Conservation (phyloP, 2,888 invertebrate genomes). For the Zaprionus obscuricornis region DNA sequence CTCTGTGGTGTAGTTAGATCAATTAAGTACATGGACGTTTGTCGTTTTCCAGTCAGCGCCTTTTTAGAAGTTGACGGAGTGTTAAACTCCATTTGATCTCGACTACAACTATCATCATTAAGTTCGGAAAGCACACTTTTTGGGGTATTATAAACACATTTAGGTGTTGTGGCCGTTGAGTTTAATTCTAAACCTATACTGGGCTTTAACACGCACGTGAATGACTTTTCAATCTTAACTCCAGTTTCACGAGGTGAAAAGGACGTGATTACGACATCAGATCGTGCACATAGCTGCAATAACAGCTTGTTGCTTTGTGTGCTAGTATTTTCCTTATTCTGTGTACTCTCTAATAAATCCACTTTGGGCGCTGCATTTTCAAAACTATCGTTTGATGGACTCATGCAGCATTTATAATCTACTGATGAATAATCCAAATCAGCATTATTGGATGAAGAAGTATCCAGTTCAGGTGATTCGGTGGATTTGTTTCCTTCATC, state of each 20-base stretch:
- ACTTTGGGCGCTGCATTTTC: constrained; percentile 65
- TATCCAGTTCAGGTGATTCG: constrained; percentile 52
- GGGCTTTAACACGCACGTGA: constrained; percentile 66
- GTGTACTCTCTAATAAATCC: constrained; percentile 63
- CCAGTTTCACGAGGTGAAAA: constrained; percentile 80
- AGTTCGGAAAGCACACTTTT: constrained; percentile 65
- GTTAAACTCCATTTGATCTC: constrained; percentile 59
- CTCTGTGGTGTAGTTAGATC: constrained; percentile 80
- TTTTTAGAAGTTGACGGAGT: constrained; percentile 75
- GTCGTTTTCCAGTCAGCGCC: constrained; percentile 26
- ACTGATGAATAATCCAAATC: not conserved
- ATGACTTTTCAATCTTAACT: constrained; percentile 77
- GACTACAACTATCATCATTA: constrained; percentile 64
- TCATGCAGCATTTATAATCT: constrained; percentile 25
- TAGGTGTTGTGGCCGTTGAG: constrained; percentile 45
- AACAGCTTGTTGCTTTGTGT: constrained; percentile 49
- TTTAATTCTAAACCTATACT: constrained; percentile 1
- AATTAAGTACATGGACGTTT: constrained; percentile 80
- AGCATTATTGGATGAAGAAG: constrained; percentile 3
- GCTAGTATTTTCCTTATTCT: constrained; percentile 71
- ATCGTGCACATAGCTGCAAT: constrained; percentile 61
- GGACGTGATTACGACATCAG: constrained; percentile 81
- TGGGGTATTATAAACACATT: constrained; percentile 69
- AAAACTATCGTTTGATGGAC: constrained; percentile 39
- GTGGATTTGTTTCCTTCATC: constrained; percentile 75